Percentiles rank a stretch among this genome's conserved stretches.
phyloP scores from a whole-genome alignment of 2,888 invertebrate species.

The Pyrrhia umbra region DNA sequence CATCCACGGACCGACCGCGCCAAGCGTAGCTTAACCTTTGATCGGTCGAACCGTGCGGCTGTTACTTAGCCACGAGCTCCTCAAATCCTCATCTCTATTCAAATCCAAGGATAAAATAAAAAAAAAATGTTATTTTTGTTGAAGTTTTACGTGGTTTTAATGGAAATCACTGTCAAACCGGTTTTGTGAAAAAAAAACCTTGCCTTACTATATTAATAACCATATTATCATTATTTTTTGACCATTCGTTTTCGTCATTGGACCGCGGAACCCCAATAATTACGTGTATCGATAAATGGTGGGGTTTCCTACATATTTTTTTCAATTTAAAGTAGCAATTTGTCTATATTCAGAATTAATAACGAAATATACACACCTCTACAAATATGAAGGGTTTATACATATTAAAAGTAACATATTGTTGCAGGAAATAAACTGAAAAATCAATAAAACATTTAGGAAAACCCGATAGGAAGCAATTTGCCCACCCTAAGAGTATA shows the following conservation, averaged over 20 bases:
- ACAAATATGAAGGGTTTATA: not conserved
- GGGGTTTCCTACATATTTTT: conserved; percentile 48
- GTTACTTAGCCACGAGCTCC: too few relatives aligned
- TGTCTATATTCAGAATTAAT: not conserved
- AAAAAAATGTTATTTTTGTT: too few relatives aligned
- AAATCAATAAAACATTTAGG: conserved; percentile 13
- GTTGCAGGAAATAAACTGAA: not conserved
- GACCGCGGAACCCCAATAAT: conserved; percentile 32
- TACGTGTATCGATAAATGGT: conserved; percentile 30
- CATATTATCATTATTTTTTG: not conserved
- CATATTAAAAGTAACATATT: not conserved
- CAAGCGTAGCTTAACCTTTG: too few relatives aligned
- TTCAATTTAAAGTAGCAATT: conserved; percentile 10
- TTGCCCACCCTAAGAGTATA: not conserved
- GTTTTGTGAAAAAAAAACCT: too few relatives aligned
- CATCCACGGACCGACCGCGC: too few relatives aligned
- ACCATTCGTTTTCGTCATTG: conserved; percentile 6
- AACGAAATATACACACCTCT: not conserved
- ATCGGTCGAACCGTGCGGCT: too few relatives aligned
- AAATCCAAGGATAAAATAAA: too few relatives aligned
- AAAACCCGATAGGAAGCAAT: conserved; percentile 17
- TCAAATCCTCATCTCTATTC: too few relatives aligned
- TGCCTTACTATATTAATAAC: not conserved
- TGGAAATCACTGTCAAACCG: too few relatives aligned
- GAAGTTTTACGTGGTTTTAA: too few relatives aligned